phyloP scores from a whole-genome alignment of 1,140 invertebrate genomes.

The Drosophila takahashii region DNA sequence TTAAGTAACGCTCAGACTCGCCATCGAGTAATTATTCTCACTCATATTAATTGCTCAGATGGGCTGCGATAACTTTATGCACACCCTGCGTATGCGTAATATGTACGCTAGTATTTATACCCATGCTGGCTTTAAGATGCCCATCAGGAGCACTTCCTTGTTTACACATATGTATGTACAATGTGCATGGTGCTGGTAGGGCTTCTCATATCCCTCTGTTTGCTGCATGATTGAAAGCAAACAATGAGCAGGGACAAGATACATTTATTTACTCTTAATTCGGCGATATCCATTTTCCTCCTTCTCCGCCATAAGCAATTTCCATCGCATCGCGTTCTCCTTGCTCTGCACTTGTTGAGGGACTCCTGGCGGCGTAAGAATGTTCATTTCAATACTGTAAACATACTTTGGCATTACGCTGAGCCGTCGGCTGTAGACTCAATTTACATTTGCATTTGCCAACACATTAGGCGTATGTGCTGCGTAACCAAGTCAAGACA shows the following conservation, averaged over 20 bases:
- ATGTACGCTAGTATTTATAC: slow-evolving; percentile 6
- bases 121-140: slow-evolving; percentile 17
- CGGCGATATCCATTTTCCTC: slow-evolving; percentile 3
- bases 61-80: slow-evolving; percentile 13
- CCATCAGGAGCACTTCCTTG: slow-evolving; percentile 15
- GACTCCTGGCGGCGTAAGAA: slow-evolving; percentile 30
- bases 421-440: slow-evolving; percentile 36
- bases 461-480: slow-evolving; percentile 17
- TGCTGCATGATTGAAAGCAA: slow-evolving; percentile 44
- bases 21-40: slow-evolving; percentile 42
- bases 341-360: slow-evolving; percentile 42
- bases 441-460: slow-evolving; percentile 35
- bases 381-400: slow-evolving; percentile 52
- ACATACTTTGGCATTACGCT: slow-evolving; percentile 35
- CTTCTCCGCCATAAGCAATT: not conserved
- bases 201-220: slow-evolving; percentile 32
- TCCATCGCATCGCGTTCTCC: not conserved
- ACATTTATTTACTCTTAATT: slow-evolving; percentile 47
- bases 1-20: slow-evolving; percentile 16
- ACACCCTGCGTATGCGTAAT: slow-evolving; percentile 29
- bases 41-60: slow-evolving; percentile 42
- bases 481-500: slow-evolving; percentile 28
- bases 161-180: not conserved
- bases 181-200: slow-evolving; percentile 2
- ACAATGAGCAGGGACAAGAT: slow-evolving; percentile 40